phyloP scores from a whole-genome alignment of 1,140 invertebrate species.

The Tetraneura akinire region DNA sequence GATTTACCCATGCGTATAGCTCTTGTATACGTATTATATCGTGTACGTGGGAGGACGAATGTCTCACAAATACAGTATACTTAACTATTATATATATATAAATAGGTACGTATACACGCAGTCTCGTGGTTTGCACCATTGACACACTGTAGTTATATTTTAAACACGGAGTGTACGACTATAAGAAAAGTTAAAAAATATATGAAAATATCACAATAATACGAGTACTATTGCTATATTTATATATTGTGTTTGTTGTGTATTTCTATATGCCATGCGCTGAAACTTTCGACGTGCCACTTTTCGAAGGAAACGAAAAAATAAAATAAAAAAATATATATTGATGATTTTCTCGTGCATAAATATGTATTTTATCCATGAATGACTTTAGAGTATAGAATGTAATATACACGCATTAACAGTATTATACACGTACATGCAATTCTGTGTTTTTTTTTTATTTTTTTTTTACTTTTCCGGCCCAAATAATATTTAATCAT shows the following conservation, averaged over 20 bases:
- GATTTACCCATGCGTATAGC: background rate
- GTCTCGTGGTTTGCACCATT: constrained; percentile 43
- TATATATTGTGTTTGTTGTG: background rate
- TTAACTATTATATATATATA: too few relatives aligned
- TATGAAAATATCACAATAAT: background rate
- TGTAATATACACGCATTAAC: too few relatives aligned
- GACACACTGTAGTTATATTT: constrained; percentile 20
- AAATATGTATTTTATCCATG: too few relatives aligned
- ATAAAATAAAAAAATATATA: background rate
- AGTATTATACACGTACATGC: too few relatives aligned
- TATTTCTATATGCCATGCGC: background rate
- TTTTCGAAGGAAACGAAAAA: background rate
- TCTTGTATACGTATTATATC: background rate
- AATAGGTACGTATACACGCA: background rate
- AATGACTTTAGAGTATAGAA: too few relatives aligned
- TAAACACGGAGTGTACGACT: background rate
- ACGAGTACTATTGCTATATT: background rate
- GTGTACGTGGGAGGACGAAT: background rate
- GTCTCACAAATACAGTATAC: background rate
- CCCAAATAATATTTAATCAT: too few relatives aligned
- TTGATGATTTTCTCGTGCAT: background rate
- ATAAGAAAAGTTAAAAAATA: background rate
- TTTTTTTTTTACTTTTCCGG: too few relatives aligned
- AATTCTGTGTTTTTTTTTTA: too few relatives aligned
- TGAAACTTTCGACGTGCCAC: constrained; percentile 40